A percentile compares a stretch with the other conserved stretches of the same genome.
Conservation (phyloP, 2,797 vertebrate genomes). For the Sandelia bainsii region DNA sequence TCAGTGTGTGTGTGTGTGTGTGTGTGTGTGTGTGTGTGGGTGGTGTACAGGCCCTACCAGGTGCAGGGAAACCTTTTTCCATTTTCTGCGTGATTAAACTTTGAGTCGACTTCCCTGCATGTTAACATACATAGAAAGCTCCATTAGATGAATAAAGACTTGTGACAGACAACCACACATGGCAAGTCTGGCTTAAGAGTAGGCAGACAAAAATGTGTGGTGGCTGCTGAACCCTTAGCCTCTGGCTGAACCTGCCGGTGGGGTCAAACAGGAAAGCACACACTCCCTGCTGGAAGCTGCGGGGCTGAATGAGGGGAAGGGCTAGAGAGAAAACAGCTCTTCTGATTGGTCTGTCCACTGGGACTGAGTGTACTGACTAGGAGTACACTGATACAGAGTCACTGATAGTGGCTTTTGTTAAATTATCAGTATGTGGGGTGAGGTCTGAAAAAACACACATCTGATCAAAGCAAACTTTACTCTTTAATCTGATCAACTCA, state of each 20-base stretch:
- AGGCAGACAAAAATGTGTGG: conserved; percentile 57
- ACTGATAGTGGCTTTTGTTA: conserved; percentile 9
- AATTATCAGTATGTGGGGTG: background rate
- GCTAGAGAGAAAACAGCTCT: conserved; percentile 46
- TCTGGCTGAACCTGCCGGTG: conserved; percentile 64
- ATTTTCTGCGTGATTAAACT: conserved; percentile 85
- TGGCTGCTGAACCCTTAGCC: conserved; percentile 72
- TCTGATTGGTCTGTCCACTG: conserved; percentile 47
- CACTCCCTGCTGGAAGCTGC: conserved; percentile 49
- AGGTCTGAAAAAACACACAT: background rate
- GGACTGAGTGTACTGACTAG: conserved; percentile 21
- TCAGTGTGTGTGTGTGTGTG: conserved; percentile 31
- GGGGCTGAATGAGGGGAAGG: conserved; percentile 57
- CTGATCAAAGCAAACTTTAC: conserved; percentile 6
- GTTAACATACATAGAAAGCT: conserved; percentile 76
- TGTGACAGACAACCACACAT: conserved; percentile 35
- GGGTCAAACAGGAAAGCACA: conserved; percentile 74
- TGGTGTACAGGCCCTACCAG: conserved; percentile 49
- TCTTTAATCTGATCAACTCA: conserved; percentile 6
- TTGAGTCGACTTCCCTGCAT: conserved; percentile 74
- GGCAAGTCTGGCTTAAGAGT: conserved; percentile 38
- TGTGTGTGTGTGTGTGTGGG: conserved; percentile 38
- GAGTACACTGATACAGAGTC: background rate
- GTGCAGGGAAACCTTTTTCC: conserved; percentile 73
- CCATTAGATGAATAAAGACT: conserved; percentile 62